Evolutionary conservation across 2,113 vertebrate species (phyloP), one percentile per base, ranked within the genome.

Genomic region (Calyptommatus sinebrachiatus): DNA sequence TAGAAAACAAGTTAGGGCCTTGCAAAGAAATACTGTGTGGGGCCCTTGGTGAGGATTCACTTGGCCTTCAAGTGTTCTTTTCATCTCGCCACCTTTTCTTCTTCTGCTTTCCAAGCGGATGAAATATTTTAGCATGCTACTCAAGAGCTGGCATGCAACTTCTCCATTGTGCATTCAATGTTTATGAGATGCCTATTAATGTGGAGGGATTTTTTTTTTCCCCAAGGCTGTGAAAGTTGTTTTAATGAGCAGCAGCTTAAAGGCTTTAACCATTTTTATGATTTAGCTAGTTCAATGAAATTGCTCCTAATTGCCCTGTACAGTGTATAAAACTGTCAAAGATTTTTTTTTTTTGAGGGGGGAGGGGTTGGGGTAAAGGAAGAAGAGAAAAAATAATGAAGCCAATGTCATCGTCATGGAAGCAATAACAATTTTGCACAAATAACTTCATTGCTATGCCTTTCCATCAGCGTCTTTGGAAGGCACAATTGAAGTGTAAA

Each of bases 251-350:
- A 79, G 2, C 28, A 12, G 1, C 73, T 78, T 75, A 72, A 31
- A 8, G 41, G 83, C 62, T 48, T 4, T 73, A 0, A 24, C 65
- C 48, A 9, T 28, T 68, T 71, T 53, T 83, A 71, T 70, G 12
- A 83, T 83, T 84, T 71, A 78, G 84, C 85, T 82, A 79, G 61
- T 78, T 85, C 22, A 78, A 21, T 79, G 53, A 78, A 89, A 88
- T 28, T 35, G 18, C 31, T 88, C 84, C 79, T 82, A 10, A 20
- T 79, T 77, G 69, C 79, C 68, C 35, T 78, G 12, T 75, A 45
- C 53, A 80, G 50, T 71, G 87, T 85, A 48, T 90, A 81, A 84
- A 91, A 71, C 72, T 80, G 61, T 81, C 75, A 73, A 21, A 61
- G 26, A 24, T 26, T 21, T 2, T 79, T 88, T 88, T 76, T 85